Base-by-base conservation (phyloP, 1,140 invertebrate genomes). In the Laupala kohalensis region DNA sequence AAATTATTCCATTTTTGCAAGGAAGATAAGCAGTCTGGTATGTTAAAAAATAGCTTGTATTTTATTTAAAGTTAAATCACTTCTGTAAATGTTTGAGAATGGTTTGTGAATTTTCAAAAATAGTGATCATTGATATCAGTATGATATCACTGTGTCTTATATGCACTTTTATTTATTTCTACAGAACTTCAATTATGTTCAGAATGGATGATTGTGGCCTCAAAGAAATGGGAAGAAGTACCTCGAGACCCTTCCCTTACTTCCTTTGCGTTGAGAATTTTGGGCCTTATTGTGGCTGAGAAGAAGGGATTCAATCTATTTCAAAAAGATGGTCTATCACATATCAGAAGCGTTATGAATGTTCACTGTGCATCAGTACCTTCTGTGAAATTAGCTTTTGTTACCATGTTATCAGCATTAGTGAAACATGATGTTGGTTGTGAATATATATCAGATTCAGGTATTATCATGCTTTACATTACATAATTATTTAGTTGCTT, bases 251-350 rank as follows among this genome's bases (percentile, higher is more conserved):
- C 80, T 15, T 77, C 84, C 4, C 85, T 84, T 26, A 77, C 81
- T 25, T 80, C 84, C 74, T 81, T 88, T 6, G 77, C 87, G 25
- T 65, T 78, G 19, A 77, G 79, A 65, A 80, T 87, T 25, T 75
- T 82, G 23, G 77, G 77, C 24, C 84, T 85, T 2, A 73, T 87
- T 15, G 77, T 83, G 29, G 12, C 63, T 6, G 69, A 73, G 15
- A 28, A 65, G 64, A 62, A 67, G 37, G 63, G 66, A 63, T 73
- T 73, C 30, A 26, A 30, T 64, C 63, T 65, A 24, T 64, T 70
- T 9, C 69, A 53, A 15, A 6, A 25, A 3, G 28, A 37, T 6
- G 28, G 62, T 62, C 13, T 71, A 0, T 25, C 71, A n/a, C n/a
- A n/a, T 62, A 29, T n/a, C 6, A 19, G 28, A 71, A 25, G 71